phyloP scores from a whole-genome alignment of 2,113 vertebrate species.

The Laterallus jamaicensis region DNA sequence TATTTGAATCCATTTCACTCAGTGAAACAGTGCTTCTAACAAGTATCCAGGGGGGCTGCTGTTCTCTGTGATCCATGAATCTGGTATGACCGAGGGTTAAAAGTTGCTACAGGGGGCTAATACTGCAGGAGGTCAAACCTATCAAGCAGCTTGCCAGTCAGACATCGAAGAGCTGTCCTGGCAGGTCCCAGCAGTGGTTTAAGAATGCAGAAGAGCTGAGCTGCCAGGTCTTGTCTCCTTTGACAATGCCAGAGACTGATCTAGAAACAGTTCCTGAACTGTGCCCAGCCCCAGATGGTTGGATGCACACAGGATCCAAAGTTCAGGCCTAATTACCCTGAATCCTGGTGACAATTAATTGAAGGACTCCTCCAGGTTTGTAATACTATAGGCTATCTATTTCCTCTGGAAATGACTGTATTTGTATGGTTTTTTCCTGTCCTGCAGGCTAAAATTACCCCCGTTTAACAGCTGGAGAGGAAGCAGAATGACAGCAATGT shows the following conservation, averaged over 20 bases:
- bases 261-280: background rate
- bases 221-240: background rate
- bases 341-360: background rate
- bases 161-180: background rate
- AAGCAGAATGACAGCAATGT: background rate
- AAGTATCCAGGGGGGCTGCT: accelerated
- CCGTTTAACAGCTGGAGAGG: background rate
- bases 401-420: background rate
- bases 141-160: background rate
- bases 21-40: background rate
- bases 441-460: background rate
- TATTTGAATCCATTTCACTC: background rate
- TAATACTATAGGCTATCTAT: background rate
- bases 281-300: background rate
- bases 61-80: background rate
- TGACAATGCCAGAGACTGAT: background rate
- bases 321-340: background rate
- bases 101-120: no score
- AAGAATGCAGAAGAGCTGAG: background rate
- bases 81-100: background rate
- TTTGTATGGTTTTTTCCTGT: background rate
- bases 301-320: background rate
- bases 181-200: background rate
- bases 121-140: background rate
- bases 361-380: background rate